Evolutionary conservation across 2,797 vertebrate species (phyloP).

Genomic region (Muscicapa striata): DNA sequence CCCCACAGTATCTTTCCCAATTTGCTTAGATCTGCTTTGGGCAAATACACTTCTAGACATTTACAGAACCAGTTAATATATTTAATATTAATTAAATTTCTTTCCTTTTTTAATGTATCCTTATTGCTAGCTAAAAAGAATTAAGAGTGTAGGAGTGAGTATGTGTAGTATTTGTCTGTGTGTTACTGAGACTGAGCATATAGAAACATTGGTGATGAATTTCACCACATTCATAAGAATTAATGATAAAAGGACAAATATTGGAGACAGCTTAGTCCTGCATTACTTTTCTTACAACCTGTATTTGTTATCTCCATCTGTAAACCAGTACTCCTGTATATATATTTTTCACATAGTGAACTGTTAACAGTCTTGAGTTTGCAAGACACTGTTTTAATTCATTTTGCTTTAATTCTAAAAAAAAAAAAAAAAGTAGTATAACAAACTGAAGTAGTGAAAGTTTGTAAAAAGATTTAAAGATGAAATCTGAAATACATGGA

Average conservation of each 20-base stretch:
- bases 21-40: background rate
- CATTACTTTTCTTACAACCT: background rate
- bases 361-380: background rate
- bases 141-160: background rate
- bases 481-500: background rate
- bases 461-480: background rate
- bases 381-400: background rate
- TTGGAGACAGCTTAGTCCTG: background rate
- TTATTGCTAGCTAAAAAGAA: background rate
- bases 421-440: no score
- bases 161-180: background rate
- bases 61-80: background rate
- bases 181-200: background rate
- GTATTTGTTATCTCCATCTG: background rate
- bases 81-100: background rate
- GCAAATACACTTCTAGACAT: background rate
- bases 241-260: background rate
- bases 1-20: background rate
- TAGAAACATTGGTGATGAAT: background rate
- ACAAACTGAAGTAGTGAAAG: background rate
- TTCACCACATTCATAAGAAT: background rate
- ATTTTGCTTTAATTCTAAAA: background rate
- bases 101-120: background rate
- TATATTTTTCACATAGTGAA: background rate
- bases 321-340: background rate